Conservation (phyloP, 2,113 vertebrate genomes). For the Lophotis ruficrista region DNA sequence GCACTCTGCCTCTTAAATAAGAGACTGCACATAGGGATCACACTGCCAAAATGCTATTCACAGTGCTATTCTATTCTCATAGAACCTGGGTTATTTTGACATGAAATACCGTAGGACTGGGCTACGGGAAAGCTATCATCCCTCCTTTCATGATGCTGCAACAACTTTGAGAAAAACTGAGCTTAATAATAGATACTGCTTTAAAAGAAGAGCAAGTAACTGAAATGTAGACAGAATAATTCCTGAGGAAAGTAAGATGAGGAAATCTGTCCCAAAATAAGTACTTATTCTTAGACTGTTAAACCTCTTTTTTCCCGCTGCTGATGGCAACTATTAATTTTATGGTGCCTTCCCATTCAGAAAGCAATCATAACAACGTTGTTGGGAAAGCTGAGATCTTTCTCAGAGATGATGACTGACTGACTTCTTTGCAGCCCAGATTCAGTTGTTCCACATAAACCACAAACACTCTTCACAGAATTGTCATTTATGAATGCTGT, state of each 20-base stretch:
- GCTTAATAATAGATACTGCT: background rate
- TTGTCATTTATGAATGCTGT: background rate
- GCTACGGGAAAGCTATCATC: background rate
- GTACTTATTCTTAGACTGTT: background rate
- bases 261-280: background rate
- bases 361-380: background rate
- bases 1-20: background rate
- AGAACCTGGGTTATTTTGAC: background rate
- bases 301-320: background rate
- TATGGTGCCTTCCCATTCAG: background rate
- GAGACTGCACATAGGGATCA: background rate
- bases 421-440: background rate
- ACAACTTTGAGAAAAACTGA: background rate
- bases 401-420: background rate
- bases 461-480: background rate
- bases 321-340: background rate
- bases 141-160: background rate
- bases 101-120: background rate
- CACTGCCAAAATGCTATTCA: background rate
- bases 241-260: background rate
- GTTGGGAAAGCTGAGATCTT: background rate
- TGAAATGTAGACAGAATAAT: background rate
- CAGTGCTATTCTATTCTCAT: too few relatives aligned
- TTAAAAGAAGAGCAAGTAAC: background rate
- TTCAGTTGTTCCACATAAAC: background rate